phyloP scores from a whole-genome alignment of 2,113 vertebrate genomes.

The Catharus fuscescens region DNA sequence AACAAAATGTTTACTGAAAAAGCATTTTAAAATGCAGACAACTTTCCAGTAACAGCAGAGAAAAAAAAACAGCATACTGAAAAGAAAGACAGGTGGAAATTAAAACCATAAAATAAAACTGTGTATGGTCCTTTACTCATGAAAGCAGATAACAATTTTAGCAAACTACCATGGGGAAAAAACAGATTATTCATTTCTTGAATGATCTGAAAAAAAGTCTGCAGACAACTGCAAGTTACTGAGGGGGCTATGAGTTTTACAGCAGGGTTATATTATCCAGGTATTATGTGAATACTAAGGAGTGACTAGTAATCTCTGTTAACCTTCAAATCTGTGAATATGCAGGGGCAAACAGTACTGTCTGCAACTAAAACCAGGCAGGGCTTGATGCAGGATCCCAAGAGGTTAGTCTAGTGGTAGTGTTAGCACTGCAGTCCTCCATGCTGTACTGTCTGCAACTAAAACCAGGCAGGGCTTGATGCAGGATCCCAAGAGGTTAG shows the following conservation, averaged over 20 bases:
- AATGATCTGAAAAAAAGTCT: neutral
- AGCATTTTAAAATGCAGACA: neutral
- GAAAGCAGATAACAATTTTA: neutral
- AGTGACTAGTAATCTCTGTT: neutral
- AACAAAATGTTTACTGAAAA: neutral
- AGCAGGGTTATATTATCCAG: neutral
- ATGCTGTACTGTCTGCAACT: neutral
- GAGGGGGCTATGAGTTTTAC: neutral
- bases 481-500: neutral
- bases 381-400: neutral
- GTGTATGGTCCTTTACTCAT: neutral
- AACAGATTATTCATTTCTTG: neutral
- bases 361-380: neutral
- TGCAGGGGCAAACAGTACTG: neutral
- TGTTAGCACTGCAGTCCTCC: neutral
- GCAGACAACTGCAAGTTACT: neutral
- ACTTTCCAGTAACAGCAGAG: neutral
- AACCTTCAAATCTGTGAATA: neutral
- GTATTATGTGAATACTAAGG: neutral
- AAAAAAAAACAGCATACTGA: neutral
- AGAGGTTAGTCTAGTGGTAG: rapidly evolving
- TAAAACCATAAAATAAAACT: neutral
- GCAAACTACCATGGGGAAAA: neutral
- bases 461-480: neutral
- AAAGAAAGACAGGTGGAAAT: neutral